Evolutionary conservation across 2,888 invertebrate species (phyloP).

Genomic region (Caenorhabditis sp.): DNA sequence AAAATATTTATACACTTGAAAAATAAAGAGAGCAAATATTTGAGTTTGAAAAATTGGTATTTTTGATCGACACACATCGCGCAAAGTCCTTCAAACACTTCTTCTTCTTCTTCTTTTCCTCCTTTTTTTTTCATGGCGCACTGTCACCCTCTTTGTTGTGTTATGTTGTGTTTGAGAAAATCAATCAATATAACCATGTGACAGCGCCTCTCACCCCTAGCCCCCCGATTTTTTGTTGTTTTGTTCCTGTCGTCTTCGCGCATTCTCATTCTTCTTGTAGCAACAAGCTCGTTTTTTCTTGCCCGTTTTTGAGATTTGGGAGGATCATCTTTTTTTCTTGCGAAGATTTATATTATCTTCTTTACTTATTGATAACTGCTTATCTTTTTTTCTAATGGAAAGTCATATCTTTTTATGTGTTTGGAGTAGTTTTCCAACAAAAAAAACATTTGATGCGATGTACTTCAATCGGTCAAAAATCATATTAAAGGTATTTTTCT

Average conservation of each 20-base stretch:
- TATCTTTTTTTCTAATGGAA: too few relatives aligned
- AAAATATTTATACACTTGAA: not conserved
- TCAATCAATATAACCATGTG: slow-evolving; percentile 1
- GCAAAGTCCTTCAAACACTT: slow-evolving; percentile 33
- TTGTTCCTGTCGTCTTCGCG: slow-evolving; percentile 1
- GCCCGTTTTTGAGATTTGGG: not conserved
- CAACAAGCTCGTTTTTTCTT: not conserved
- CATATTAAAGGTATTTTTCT: too few relatives aligned
- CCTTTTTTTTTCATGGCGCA: not conserved
- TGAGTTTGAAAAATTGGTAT: not conserved
- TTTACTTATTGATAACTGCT: too few relatives aligned
- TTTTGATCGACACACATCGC: not conserved
- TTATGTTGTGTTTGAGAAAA: not conserved
- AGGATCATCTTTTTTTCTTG: too few relatives aligned
- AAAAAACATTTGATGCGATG: too few relatives aligned
- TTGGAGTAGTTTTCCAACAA: too few relatives aligned
- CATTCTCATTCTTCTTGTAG: not conserved
- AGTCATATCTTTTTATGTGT: too few relatives aligned
- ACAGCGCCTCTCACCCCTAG: not conserved
- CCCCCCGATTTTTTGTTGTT: slow-evolving; percentile 9
- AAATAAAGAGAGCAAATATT: not conserved
- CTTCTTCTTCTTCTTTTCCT: slow-evolving; percentile 1
- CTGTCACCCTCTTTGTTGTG: slow-evolving; percentile 1
- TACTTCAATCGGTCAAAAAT: too few relatives aligned
- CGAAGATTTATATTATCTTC: too few relatives aligned